Evolutionary conservation across 2,888 invertebrate genomes (phyloP), one percentile per base, ranked within the genome.

Genomic region (Amitus sp.): DNA sequence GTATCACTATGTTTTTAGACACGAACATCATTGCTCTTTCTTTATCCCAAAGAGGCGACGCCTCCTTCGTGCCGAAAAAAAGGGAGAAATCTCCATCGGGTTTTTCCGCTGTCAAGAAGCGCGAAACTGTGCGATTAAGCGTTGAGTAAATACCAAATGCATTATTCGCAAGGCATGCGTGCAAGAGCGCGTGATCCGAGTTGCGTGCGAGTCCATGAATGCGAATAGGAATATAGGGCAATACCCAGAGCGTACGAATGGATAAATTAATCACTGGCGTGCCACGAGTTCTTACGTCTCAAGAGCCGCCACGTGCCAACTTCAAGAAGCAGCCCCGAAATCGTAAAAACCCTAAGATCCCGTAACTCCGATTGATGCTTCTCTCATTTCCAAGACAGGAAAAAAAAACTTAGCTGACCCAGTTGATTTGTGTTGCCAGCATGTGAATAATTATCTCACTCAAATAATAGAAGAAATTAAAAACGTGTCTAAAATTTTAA

Each of bases 241-340:
- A 55, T 51, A 60, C 51, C 50, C 47, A 65, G 62, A 58, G 59
- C 52, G 50, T 54, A 57, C 56, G 59, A 62, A 62, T 62, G 52
- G 47, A 67, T 61, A 59, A 62, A 64, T 67, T 53, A 65, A 64
- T 64, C 61, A 51, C 51, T 54, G 37, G 54, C 62, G 59, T 60
- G 50, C 27, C 46, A 18, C 51, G 43, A 47, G 50, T 51, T 62
- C 54, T 48, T 40, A 49, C 52, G 57, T 60, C 58, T 46, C 37
- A 42, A 47, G 28, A 43, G 40, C 18, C 43, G 33, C 60, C 62
- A 66, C 62, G 60, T 54, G 62, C 58, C 39, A 17, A 10, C 20
- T 10, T 37, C 12, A n/a, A 48, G 23, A 37, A 37, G 10, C 12
- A 20, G 23, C 7, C 45, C 23, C 12, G 4, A 12, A 39, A 39